Percentiles rank a stretch among this genome's conserved stretches.
Evolutionary conservation across 2,113 vertebrate genomes (phyloP).

Genomic region (Chamaea fasciata): DNA sequence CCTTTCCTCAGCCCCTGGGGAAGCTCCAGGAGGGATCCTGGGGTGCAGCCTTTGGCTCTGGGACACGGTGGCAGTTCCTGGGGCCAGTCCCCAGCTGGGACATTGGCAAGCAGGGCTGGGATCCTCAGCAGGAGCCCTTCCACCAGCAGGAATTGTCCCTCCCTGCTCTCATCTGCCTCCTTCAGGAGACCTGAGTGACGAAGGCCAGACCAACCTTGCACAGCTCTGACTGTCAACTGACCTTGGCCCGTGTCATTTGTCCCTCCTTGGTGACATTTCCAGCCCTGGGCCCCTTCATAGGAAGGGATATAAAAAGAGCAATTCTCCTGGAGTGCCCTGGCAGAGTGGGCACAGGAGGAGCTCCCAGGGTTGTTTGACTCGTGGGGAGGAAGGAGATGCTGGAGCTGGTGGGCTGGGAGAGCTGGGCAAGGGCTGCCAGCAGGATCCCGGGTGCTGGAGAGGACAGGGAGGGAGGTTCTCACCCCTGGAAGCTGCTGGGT

Average conservation of each 20-base stretch:
- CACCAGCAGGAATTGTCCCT: neutral
- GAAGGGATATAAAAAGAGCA: neutral
- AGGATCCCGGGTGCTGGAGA: neutral
- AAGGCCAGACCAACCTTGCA: neutral
- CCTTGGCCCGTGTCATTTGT: neutral
- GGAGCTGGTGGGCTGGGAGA: neutral
- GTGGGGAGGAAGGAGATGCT: neutral
- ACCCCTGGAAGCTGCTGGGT: neutral
- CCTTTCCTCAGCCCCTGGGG: neutral
- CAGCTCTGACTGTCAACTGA: neutral
- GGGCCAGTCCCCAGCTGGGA: neutral
- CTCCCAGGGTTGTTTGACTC: rapidly evolving
- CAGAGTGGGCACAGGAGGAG: neutral
- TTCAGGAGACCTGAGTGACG: neutral
- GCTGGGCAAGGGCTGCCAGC: neutral
- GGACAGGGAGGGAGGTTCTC: neutral
- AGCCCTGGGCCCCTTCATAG: neutral
- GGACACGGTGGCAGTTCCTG: neutral
- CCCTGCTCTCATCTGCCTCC: neutral
- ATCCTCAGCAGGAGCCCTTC: neutral
- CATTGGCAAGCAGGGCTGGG: neutral
- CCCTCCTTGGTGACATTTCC: neutral
- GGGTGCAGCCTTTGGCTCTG: neutral
- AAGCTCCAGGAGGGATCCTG: neutral
- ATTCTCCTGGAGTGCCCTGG: neutral